A percentile compares a stretch with the other conserved stretches of the same genome.
These are phyloP conservation scores for Myrmecophaga tridactyla DNA, from an alignment of 2,113 vertebrate genomes.

Conservation along the genomic window DNA sequence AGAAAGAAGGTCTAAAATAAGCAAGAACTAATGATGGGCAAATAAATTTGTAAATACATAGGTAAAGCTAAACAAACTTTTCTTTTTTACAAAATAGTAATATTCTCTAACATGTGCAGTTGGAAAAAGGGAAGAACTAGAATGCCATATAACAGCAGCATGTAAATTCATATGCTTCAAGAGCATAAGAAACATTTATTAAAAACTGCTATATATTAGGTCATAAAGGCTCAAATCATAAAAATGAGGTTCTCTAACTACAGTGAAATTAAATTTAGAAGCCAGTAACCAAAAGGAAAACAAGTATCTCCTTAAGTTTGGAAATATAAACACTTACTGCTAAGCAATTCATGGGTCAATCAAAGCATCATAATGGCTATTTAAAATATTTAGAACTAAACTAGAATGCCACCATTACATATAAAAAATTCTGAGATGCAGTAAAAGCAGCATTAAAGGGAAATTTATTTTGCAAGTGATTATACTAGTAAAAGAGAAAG, in stretches of 20 bases:
- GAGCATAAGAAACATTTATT: not conserved
- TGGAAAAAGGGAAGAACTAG: not conserved
- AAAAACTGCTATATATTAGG: not conserved
- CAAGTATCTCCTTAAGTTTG: slow-evolving; percentile 1
- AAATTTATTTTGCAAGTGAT: slow-evolving; percentile 33
- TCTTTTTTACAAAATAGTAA: not conserved
- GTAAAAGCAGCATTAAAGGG: not conserved
- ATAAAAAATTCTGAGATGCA: not conserved
- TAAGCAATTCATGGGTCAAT: not conserved
- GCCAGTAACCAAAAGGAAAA: slow-evolving; percentile 10
- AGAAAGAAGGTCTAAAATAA: not conserved
- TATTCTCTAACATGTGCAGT: not conserved
- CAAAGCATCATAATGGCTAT: slow-evolving; percentile 26
- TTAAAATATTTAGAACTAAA: slow-evolving; percentile 13
- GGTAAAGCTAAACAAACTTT: not conserved
- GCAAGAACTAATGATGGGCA: not conserved
- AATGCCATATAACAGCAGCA: not conserved
- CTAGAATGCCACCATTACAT: not conserved
- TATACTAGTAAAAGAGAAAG: not conserved
- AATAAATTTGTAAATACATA: not conserved
- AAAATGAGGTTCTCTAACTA: slow-evolving; percentile 52
- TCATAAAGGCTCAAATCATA: not conserved
- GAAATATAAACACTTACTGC: slow-evolving; percentile 48
- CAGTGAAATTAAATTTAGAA: slow-evolving; percentile 57
- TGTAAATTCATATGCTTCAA: not conserved